A percentile compares a stretch with the other conserved stretches of the same genome.
These are phyloP conservation scores for Notiomystis cincta DNA, from an alignment of 2,113 vertebrate genomes.

Conservation along the genomic window DNA sequence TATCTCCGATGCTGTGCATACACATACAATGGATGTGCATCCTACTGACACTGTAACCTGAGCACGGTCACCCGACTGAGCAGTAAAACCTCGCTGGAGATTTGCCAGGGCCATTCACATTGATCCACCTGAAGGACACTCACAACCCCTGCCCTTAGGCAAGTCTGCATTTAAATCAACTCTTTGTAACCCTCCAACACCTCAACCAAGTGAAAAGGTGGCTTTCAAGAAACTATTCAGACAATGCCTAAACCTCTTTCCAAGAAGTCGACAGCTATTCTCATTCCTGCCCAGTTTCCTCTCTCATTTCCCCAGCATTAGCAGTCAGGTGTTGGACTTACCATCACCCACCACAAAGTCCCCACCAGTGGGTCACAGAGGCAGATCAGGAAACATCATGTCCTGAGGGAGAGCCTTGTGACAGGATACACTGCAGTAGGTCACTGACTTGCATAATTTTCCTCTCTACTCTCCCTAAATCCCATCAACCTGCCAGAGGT, in stretches of 20 bases:
- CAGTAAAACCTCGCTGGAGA: not conserved
- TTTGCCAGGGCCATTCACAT: slow-evolving; percentile 2
- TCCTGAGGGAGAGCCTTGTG: not conserved
- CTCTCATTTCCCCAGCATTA: not conserved
- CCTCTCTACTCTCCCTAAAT: not conserved
- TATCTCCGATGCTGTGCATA: not conserved
- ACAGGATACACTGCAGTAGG: not conserved
- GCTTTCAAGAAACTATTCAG: slow-evolving; percentile 12
- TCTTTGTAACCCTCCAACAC: not conserved
- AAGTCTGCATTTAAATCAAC: slow-evolving; percentile 39
- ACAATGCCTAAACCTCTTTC: not conserved
- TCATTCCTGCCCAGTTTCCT: not conserved
- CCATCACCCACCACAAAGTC: not conserved
- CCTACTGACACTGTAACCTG: not conserved
- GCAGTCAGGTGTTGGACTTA: not conserved
- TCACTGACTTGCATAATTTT: not conserved
- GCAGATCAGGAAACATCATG: not conserved
- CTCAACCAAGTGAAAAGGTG: not conserved
- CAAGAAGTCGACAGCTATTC: not conserved
- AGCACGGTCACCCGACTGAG: not conserved
- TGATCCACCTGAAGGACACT: not conserved
- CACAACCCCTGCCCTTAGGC: not conserved
- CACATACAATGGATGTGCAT: not conserved
- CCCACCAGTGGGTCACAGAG: not conserved
- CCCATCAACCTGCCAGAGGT: not conserved